Evolutionary conservation across 92 coral and sea anemone species (phyloP).

Genomic region (Porites evermanni): DNA sequence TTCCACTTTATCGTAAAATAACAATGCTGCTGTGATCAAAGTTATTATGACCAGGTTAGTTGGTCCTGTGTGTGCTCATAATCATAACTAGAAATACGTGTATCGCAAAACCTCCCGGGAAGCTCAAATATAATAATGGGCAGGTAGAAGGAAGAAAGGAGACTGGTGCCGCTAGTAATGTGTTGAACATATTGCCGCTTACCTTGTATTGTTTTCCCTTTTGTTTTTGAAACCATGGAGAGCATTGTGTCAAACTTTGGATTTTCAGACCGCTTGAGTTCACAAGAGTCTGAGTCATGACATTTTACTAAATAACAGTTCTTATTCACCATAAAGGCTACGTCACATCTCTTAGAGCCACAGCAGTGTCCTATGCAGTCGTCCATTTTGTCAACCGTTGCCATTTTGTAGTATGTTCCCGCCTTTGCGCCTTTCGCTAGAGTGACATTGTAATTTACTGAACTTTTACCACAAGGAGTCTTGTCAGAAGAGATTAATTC

Average conservation of each 20-base stretch:
- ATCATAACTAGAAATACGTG: too few relatives aligned
- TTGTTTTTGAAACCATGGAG: conserved; percentile 69
- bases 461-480: conserved; percentile 74
- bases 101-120: too few relatives aligned
- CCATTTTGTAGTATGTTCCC: conserved; percentile 86
- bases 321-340: conserved; percentile 88
- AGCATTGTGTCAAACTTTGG: conserved; percentile 84
- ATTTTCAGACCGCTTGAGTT: conserved; percentile 78
- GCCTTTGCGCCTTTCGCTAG: conserved; percentile 87
- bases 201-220: conserved; percentile 25
- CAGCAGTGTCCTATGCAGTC: conserved; percentile 88
- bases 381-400: conserved; percentile 72
- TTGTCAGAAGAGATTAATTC: conserved; percentile 60
- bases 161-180: too few relatives aligned
- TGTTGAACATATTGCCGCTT: too few relatives aligned
- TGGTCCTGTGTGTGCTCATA: too few relatives aligned
- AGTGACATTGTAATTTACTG: conserved; percentile 92
- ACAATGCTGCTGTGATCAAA: too few relatives aligned
- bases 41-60: too few relatives aligned
- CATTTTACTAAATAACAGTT: conserved; percentile 95
- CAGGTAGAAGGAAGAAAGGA: too few relatives aligned
- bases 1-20: too few relatives aligned
- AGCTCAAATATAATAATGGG: too few relatives aligned
- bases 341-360: conserved; percentile 86
- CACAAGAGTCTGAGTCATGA: conserved; percentile 81